These are phyloP conservation scores for Oceanodroma leucorhoa DNA, from an alignment of 2,797 vertebrate species.

Conservation along the genomic window DNA sequence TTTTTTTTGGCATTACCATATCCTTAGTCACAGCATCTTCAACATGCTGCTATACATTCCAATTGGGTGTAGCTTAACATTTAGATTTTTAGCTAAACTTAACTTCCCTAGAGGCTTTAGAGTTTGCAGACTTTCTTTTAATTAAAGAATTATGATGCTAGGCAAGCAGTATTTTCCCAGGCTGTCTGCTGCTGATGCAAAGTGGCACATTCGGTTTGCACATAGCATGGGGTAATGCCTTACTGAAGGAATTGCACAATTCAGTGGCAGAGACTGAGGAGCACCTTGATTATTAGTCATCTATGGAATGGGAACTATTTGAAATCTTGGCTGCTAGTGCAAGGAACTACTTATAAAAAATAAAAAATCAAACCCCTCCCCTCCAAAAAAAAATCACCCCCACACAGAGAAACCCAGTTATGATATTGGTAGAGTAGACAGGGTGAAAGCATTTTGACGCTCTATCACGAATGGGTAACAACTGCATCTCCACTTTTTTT, in stretches of 20 bases:
- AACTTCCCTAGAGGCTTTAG: neutral
- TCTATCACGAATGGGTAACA: neutral
- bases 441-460: neutral
- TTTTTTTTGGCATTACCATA: neutral
- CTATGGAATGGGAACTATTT: neutral
- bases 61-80: neutral
- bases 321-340: neutral
- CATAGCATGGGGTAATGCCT: neutral
- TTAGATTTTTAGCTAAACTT: conserved; percentile 8
- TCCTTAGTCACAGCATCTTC: neutral
- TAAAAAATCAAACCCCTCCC: neutral
- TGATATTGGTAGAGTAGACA: neutral
- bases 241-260: neutral
- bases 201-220: neutral
- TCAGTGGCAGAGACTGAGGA: neutral
- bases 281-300: neutral
- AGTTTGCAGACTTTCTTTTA: neutral
- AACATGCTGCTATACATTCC: neutral
- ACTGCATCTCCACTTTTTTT: neutral
- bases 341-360: neutral
- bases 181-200: neutral
- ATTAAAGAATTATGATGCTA: neutral
- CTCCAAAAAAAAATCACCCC: neutral
- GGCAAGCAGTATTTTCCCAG: conserved; percentile 21
- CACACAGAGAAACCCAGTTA: neutral